phyloP scores from a whole-genome alignment of 1,140 invertebrate genomes.

The Aculops lycopersici region DNA sequence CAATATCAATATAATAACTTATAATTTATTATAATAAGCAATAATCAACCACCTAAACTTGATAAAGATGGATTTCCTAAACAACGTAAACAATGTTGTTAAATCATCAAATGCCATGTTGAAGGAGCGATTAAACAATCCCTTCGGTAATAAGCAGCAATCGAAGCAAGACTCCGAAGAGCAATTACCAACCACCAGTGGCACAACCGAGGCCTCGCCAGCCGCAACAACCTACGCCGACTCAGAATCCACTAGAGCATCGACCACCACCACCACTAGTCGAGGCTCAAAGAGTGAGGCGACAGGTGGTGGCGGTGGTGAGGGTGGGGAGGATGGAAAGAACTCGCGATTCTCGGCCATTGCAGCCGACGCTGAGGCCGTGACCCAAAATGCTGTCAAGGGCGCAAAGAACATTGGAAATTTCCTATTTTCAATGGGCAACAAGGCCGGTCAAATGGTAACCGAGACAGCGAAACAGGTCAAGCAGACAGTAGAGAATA shows the following conservation, averaged over 20 bases:
- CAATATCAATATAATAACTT: too few species aligned
- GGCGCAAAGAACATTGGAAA: conserved; percentile 52
- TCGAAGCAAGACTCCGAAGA: not conserved
- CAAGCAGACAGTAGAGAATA: conserved; percentile 78
- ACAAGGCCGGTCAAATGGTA: conserved; percentile 45
- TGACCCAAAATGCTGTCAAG: conserved; percentile 59
- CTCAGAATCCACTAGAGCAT: not conserved
- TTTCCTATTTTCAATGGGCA: conserved; percentile 58
- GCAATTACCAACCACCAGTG: not conserved
- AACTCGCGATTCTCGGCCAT: conserved; percentile 8
- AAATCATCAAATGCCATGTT: not conserved
- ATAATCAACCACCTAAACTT: not conserved
- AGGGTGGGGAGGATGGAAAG: conserved; percentile 1
- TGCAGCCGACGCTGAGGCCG: conserved; percentile 16
- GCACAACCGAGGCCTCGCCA: not conserved
- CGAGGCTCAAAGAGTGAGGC: too few species aligned
- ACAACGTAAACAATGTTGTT: conserved; percentile 2
- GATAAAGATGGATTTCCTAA: conserved; percentile 5
- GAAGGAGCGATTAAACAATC: not conserved
- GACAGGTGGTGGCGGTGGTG: not conserved
- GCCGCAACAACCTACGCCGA: not conserved
- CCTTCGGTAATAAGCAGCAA: not conserved
- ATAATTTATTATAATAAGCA: too few species aligned
- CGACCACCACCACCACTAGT: not conserved
- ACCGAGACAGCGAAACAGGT: conserved; percentile 51